phyloP scores from a whole-genome alignment of 2,797 vertebrate species.

The Diglossa cyanea region DNA sequence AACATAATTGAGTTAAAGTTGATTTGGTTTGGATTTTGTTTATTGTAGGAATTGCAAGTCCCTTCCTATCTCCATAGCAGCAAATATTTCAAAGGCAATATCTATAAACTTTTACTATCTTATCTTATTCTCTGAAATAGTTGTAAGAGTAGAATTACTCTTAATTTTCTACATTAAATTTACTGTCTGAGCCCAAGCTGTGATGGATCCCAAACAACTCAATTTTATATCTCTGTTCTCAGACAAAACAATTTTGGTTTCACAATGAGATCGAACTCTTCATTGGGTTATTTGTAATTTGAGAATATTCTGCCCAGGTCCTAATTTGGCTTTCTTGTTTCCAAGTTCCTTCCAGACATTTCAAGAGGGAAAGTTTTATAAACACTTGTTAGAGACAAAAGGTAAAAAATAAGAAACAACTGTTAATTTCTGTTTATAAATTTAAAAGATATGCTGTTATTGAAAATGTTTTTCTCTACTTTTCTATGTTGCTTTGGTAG shows the following conservation, averaged over 20 bases:
- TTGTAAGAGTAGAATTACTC: background rate
- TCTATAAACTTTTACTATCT: background rate
- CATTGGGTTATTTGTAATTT: background rate
- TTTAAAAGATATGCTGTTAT: background rate
- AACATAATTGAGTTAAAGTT: background rate
- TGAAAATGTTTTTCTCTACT: background rate
- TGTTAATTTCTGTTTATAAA: background rate
- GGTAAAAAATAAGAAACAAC: background rate
- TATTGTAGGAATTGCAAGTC: background rate
- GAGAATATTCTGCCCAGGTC: background rate
- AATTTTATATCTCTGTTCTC: background rate
- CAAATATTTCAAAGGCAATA: background rate
- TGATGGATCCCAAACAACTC: background rate
- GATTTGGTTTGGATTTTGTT: background rate
- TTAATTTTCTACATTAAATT: background rate
- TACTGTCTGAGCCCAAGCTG: background rate
- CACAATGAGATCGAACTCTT: background rate
- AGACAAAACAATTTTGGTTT: background rate
- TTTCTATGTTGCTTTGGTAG: background rate
- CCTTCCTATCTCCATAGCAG: background rate
- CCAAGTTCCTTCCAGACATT: background rate
- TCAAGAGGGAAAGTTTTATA: background rate
- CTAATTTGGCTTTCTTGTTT: background rate
- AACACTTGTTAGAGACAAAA: background rate
- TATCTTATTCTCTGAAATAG: background rate